A percentile compares a stretch with the other conserved stretches of the same genome.
These are phyloP conservation scores for Pseudachorutes palmiensis DNA, from an alignment of 1,140 invertebrate genomes.

Conservation along the genomic window DNA sequence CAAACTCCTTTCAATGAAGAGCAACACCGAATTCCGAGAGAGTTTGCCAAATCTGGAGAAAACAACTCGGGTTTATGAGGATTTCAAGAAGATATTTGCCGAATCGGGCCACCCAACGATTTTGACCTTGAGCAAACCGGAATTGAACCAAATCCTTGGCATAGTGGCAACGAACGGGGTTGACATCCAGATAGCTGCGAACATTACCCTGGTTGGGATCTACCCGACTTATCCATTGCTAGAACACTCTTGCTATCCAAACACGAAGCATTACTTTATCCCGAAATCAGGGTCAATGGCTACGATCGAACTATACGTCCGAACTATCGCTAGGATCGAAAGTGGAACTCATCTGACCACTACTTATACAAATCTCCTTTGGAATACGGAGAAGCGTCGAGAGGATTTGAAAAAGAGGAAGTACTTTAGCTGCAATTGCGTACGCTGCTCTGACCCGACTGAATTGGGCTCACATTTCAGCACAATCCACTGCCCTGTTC, in stretches of 20 bases:
- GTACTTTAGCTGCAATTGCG: conserved; percentile 42
- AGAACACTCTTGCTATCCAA: conserved; percentile 41
- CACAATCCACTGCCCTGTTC: conserved; percentile 33
- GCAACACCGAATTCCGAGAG: conserved; percentile 19
- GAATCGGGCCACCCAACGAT: conserved; percentile 20
- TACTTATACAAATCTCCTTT: conserved; percentile 42
- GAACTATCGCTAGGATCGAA: conserved; percentile 39
- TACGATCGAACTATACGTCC: conserved; percentile 33
- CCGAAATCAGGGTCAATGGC: conserved; percentile 11
- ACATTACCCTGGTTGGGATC: conserved; percentile 32
- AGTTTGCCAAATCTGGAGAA: conserved; percentile 27
- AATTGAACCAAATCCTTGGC: conserved; percentile 41
- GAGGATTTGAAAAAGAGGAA: conserved; percentile 41
- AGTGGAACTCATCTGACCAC: conserved; percentile 40
- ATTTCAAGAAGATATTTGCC: conserved; percentile 22
- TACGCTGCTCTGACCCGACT: conserved; percentile 40
- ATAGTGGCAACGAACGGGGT: conserved; percentile 41
- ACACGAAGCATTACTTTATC: conserved; percentile 39
- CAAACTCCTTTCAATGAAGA: conserved; percentile 24
- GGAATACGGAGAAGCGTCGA: conserved; percentile 41
- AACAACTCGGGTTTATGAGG: conserved; percentile 24
- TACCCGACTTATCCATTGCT: conserved; percentile 40
- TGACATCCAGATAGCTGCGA: conserved; percentile 28
- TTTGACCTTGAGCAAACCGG: conserved; percentile 21
- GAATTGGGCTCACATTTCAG: conserved; percentile 38